A percentile compares a stretch with the other conserved stretches of the same genome.
phyloP scores from a whole-genome alignment of 2,797 vertebrate genomes.

The Cuculus canorus region DNA sequence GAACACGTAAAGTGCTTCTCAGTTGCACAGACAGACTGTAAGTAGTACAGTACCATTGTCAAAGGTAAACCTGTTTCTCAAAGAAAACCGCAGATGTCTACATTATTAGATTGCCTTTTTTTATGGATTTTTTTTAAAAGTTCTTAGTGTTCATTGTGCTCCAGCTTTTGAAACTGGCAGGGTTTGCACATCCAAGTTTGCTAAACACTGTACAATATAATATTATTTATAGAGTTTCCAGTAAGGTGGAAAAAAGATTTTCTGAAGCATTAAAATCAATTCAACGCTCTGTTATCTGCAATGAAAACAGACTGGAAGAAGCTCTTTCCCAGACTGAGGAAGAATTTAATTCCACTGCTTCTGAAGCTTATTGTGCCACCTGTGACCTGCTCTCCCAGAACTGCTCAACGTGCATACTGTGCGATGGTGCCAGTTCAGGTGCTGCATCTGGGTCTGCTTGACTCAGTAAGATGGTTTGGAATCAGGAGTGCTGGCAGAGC shows the following conservation, averaged over 20 bases:
- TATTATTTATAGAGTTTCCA: neutral
- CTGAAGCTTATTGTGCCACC: neutral
- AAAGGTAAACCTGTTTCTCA: neutral
- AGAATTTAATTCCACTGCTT: neutral
- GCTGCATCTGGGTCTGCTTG: neutral
- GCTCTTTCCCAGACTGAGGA: neutral
- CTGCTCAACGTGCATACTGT: accelerated
- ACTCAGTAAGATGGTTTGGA: neutral
- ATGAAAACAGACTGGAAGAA: neutral
- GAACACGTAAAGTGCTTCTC: neutral
- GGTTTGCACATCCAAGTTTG: neutral
- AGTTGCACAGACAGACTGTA: neutral
- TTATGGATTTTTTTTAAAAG: neutral
- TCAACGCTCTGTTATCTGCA: neutral
- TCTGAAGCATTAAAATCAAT: neutral
- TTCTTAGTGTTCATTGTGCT: neutral
- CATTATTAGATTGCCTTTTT: neutral
- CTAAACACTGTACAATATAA: neutral
- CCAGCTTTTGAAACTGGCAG: neutral
- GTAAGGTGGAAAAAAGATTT: neutral
- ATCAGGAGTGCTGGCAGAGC: neutral
- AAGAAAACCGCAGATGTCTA: neutral
- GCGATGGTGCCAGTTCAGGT: neutral
- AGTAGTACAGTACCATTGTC: neutral
- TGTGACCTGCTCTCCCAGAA: neutral